Evolutionary conservation across 2,888 invertebrate species (phyloP).

Genomic region (Phania funesta): DNA sequence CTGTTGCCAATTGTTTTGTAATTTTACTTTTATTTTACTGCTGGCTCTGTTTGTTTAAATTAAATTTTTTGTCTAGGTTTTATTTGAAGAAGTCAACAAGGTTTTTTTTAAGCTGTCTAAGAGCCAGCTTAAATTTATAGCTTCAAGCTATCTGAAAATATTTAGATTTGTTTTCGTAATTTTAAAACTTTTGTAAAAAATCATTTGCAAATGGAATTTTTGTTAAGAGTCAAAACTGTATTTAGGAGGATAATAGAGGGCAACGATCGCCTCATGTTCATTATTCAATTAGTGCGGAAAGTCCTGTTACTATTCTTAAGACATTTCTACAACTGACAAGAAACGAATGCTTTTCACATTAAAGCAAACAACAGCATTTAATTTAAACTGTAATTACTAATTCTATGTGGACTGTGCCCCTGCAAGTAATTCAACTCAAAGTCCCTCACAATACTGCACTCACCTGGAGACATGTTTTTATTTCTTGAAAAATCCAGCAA

Average conservation of each 20-base stretch:
- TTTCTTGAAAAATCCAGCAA: neutral
- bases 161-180: neutral
- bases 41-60: neutral
- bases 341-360: neutral
- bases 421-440: neutral
- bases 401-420: neutral
- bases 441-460: constrained; percentile 22
- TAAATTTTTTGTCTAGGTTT: neutral
- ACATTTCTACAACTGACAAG: no score
- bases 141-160: constrained; percentile 25
- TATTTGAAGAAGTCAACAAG: neutral
- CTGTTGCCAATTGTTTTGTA: constrained; percentile 61
- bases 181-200: neutral
- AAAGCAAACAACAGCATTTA: neutral
- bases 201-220: no score
- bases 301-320: no score
- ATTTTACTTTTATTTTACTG: constrained; percentile 50
- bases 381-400: constrained; percentile 32
- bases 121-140: constrained; percentile 61
- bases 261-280: no score
- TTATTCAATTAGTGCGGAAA: no score
- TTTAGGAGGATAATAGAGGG: no score
- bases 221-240: no score
- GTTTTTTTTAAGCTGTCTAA: constrained; percentile 33
- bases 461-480: constrained; percentile 16